phyloP scores from a whole-genome alignment of 2,113 vertebrate species.

The Cavia porcellus region DNA sequence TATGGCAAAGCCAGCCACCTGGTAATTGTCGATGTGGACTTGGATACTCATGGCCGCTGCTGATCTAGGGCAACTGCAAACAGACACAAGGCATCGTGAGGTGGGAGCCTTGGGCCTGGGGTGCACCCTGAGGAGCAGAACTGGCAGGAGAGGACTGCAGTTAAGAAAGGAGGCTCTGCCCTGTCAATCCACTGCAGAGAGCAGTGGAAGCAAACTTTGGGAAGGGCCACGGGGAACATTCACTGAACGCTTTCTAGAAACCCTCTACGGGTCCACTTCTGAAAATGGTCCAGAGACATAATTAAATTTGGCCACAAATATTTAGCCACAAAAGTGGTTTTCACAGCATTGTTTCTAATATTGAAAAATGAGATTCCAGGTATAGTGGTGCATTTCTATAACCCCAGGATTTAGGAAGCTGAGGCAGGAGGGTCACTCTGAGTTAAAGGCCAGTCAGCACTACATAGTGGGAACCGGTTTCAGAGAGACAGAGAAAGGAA shows the following conservation, averaged over 20 bases:
- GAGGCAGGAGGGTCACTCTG: background rate
- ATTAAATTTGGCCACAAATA: background rate
- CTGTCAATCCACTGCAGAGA: background rate
- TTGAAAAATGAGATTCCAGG: background rate
- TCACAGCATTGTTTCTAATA: background rate
- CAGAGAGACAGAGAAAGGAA: background rate
- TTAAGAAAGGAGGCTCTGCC: background rate
- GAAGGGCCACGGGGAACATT: background rate
- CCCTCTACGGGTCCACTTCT: background rate
- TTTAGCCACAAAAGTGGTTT: background rate
- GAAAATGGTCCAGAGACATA: background rate
- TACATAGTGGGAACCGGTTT: background rate
- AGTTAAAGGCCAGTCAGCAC: background rate
- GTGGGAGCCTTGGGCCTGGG: too few species aligned
- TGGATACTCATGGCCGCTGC: background rate
- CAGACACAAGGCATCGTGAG: background rate
- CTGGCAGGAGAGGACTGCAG: background rate
- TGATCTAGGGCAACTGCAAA: background rate
- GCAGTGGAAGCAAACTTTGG: background rate
- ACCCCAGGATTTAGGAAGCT: background rate
- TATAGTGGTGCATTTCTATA: background rate
- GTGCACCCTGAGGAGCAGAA: background rate
- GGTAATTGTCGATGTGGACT: background rate
- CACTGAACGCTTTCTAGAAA: background rate
- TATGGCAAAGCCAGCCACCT: background rate